These are phyloP conservation scores for Lithobates pipiens DNA, from an alignment of 2,797 vertebrate genomes.

Conservation along the genomic window DNA sequence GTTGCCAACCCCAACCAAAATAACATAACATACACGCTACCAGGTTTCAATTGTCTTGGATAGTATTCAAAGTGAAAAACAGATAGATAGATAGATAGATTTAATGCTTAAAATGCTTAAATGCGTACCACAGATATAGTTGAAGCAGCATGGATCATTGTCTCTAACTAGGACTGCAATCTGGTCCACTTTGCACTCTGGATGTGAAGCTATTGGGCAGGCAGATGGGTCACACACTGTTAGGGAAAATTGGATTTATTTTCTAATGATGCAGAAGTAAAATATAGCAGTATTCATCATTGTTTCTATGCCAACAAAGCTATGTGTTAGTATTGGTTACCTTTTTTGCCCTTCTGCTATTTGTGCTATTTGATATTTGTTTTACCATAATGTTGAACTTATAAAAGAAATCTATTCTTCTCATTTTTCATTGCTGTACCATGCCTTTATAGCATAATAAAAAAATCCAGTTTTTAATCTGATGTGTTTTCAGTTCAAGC, in stretches of 20 bases:
- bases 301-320: not conserved
- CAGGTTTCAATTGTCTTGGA: too few relatives aligned
- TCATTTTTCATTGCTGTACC: not conserved
- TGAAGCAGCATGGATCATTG: conserved; percentile 90
- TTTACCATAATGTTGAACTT: too few relatives aligned
- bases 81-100: too few relatives aligned
- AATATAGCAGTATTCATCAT: not conserved
- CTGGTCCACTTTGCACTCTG: conserved; percentile 91
- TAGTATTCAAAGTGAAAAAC: too few relatives aligned
- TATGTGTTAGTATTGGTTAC: too few relatives aligned
- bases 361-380: too few relatives aligned
- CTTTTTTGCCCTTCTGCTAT: too few relatives aligned
- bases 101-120: conserved; percentile 67
- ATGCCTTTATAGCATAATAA: not conserved
- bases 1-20: too few relatives aligned
- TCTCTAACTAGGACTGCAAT: conserved; percentile 90
- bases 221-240: conserved; percentile 90
- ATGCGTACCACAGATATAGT: conserved; percentile 86
- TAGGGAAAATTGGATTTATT: not conserved
- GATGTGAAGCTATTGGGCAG: conserved; percentile 80
- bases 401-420: too few relatives aligned
- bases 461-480: not conserved
- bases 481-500: too few relatives aligned
- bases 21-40: too few relatives aligned
- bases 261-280: not conserved